A percentile compares a stretch with the other conserved stretches of the same genome.
These are phyloP conservation scores for Leptopilina myrica DNA, from an alignment of 2,888 invertebrate genomes.

Conservation along the genomic window DNA sequence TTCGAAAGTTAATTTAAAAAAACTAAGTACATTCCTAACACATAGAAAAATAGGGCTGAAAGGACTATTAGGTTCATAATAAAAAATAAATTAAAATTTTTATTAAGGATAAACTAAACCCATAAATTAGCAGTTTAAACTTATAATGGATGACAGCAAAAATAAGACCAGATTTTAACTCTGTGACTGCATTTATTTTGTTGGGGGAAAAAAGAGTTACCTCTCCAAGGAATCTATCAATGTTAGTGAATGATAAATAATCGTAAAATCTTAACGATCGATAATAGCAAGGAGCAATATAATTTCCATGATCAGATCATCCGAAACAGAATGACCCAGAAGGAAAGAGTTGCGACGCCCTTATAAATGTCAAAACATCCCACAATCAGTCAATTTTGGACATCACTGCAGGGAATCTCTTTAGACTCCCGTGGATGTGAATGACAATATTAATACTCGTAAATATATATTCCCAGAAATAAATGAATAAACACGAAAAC, in stretches of 20 bases:
- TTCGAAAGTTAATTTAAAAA: not conserved
- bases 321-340: conserved; percentile 61
- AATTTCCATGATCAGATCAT: conserved; percentile 57
- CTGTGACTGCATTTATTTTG: not conserved
- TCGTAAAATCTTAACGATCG: conserved; percentile 32
- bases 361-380: conserved; percentile 62
- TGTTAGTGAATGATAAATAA: conserved; percentile 14
- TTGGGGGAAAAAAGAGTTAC: not conserved
- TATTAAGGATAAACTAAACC: too few relatives aligned
- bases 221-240: conserved; percentile 22
- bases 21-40: not conserved
- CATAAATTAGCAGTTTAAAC: too few relatives aligned
- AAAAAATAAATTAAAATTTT: too few relatives aligned
- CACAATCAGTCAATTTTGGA: conserved; percentile 64
- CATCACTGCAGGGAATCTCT: conserved; percentile 64
- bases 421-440: conserved; percentile 59
- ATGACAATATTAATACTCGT: conserved; percentile 49
- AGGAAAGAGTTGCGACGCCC: conserved; percentile 56
- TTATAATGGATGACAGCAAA: too few relatives aligned
- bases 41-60: too few relatives aligned
- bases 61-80: too few relatives aligned
- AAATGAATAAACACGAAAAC: conserved; percentile 27
- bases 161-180: too few relatives aligned
- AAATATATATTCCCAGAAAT: conserved; percentile 21
- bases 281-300: conserved; percentile 49